phyloP scores from a whole-genome alignment of 2,888 invertebrate genomes.

The Spisula solida region DNA sequence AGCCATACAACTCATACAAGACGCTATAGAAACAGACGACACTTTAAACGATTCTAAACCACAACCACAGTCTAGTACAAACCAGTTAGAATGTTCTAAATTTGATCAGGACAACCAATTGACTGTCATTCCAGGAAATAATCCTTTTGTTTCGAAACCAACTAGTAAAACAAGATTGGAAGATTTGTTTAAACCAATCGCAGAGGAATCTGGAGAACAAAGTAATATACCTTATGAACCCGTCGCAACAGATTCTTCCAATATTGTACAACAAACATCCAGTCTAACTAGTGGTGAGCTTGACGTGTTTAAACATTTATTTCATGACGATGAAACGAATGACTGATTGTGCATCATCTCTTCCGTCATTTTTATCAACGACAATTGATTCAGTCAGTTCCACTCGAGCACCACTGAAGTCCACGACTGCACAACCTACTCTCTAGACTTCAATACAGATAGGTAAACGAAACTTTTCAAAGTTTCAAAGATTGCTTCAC shows the following conservation, averaged over 20 bases:
- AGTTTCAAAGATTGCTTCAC: no score
- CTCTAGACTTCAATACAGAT: no score
- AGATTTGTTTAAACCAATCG: constrained; percentile 58
- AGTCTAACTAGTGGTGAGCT: constrained; percentile 60
- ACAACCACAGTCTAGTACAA: background rate
- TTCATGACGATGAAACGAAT: constrained; percentile 63
- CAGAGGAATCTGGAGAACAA: background rate
- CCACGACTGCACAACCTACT: no score
- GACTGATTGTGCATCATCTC: background rate
- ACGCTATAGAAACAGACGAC: constrained; percentile 26
- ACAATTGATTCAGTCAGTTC: background rate
- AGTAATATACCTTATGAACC: constrained; percentile 44
- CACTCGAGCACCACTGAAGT: no score
- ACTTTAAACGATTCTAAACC: background rate
- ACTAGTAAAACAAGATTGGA: constrained; percentile 38
- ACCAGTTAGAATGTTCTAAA: constrained; percentile 13
- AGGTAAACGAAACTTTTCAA: no score
- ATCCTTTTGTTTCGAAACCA: constrained; percentile 47
- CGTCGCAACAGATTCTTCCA: constrained; percentile 39
- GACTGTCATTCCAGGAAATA: constrained; percentile 60
- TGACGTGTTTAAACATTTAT: constrained; percentile 69
- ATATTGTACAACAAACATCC: constrained; percentile 40
- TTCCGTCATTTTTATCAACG: background rate
- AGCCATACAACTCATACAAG: constrained; percentile 29
- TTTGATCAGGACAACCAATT: constrained; percentile 62